Evolutionary conservation across 2,888 invertebrate species (phyloP).

Genomic region (Micropterix aruncella): DNA sequence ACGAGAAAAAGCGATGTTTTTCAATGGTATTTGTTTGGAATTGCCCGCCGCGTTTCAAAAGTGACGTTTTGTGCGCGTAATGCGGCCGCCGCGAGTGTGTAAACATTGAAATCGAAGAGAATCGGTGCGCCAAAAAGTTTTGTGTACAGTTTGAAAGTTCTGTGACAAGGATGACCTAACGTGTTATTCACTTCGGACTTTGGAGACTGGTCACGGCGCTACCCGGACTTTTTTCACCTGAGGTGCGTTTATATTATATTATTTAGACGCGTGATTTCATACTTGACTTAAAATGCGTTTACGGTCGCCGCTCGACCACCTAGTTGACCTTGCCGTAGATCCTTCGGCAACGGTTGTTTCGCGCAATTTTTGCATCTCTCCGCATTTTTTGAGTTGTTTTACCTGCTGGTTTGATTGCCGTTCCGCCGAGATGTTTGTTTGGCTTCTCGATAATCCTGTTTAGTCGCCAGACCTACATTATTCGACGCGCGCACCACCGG

Average conservation of each 20-base stretch:
- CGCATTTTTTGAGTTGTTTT: too few species aligned
- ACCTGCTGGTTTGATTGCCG: too few species aligned
- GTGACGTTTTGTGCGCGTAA: not conserved
- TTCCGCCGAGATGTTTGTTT: not conserved
- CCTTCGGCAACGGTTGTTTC: not conserved
- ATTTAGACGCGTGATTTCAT: not conserved
- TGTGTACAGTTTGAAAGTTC: not conserved
- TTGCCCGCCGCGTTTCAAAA: not conserved
- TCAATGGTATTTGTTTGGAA: not conserved
- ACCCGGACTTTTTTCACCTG: not conserved
- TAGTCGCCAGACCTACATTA: too few species aligned
- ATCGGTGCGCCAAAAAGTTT: not conserved
- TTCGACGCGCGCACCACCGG: too few species aligned
- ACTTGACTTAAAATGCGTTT: too few species aligned
- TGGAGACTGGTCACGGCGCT: too few species aligned
- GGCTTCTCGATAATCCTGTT: not conserved
- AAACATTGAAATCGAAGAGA: not conserved
- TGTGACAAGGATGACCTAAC: not conserved
- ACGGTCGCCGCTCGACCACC: not conserved
- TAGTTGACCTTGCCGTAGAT: not conserved
- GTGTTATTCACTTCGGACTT: not conserved
- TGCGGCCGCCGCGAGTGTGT: not conserved
- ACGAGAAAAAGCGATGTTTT: not conserved
- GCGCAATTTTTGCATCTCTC: not conserved
- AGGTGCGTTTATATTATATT: not conserved